These are phyloP conservation scores for Cydia splendana DNA, from an alignment of 1,140 invertebrate genomes.

Conservation along the genomic window DNA sequence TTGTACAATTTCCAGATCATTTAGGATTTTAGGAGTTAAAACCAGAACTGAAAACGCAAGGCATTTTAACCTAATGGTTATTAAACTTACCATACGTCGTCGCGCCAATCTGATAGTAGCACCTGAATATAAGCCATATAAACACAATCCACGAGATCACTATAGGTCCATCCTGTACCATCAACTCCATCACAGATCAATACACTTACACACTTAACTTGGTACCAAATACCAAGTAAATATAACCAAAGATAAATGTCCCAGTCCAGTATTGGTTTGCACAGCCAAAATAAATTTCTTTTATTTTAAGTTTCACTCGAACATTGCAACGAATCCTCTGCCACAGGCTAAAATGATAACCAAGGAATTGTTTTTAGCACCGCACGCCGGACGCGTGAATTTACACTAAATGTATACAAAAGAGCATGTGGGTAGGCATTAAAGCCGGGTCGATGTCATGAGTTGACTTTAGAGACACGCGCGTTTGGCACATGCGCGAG, in stretches of 20 bases:
- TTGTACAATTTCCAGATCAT: not conserved
- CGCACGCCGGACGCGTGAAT: constrained; percentile 18
- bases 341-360: too few relatives aligned
- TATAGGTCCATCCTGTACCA: constrained; percentile 67
- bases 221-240: constrained; percentile 17
- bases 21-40: too few relatives aligned
- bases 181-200: constrained; percentile 36
- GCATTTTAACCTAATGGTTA: not conserved
- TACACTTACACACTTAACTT: not conserved
- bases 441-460: constrained; percentile 69
- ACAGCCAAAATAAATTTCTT: too few relatives aligned
- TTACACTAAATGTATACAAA: constrained; percentile 46
- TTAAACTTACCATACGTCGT: constrained; percentile 43
- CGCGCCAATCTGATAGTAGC: constrained; percentile 67
- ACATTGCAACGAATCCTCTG: too few relatives aligned
- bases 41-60: not conserved
- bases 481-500: constrained; percentile 68
- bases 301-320: too few relatives aligned
- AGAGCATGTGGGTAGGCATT: constrained; percentile 54
- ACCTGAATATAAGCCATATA: constrained; percentile 67
- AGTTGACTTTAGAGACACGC: constrained; percentile 72
- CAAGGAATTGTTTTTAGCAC: constrained; percentile 36
- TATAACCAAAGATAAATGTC: not conserved
- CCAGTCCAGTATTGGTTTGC: too few relatives aligned
- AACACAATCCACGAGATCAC: constrained; percentile 74